Base-by-base conservation (phyloP, 53 echinoderm and acorn worm species). In the Stichopus horrens region DNA sequence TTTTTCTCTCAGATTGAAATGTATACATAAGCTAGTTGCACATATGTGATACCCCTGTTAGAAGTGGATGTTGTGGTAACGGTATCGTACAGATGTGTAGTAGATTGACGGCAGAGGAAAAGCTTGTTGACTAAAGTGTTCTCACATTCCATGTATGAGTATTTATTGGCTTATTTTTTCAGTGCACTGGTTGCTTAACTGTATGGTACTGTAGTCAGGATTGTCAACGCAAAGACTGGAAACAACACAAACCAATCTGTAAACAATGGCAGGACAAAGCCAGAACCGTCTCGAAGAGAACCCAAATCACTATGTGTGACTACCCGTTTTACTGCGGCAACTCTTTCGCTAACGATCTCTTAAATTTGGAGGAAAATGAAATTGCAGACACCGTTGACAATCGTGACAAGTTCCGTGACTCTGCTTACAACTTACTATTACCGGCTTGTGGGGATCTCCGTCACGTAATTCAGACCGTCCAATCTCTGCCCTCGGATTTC, bases 321-420 rank as follows among this genome's bases (percentile, higher is more conserved):
- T n/a, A 53, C 7, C 77, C 77, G 9, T 77, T 53, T 77, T 77
- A 77, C 52, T 77, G 23, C 51, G 77, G 77, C 51, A 77, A 77
- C 53, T 77, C 77, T 52, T 77, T 77, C 52, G 77, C 77, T 14
- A 77, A 77, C 53, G 77, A 77, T 77, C 16, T 77, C 53, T 54
- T 77, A 14, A 77, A 52, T 77, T 14, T 77, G 8, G 18, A 6
- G 18, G 77, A 53, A 8, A 77, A 77, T 77, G 77, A 77, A 23
- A 77, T 77, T 54, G 52, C 18, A 4, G 14, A 52, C 8, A 18
- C 55, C 14, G 53, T 14, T 18, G 55, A 77, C 54, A 54, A 14
- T 8, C 16, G 13, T 77, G 51, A 52, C 4, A 14, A 77, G 37
- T 37, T 1, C 23, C 7, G 4, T 53, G 18, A 10, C 0, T 54